These are phyloP conservation scores for Notothenia rossii DNA, from an alignment of 2,113 vertebrate genomes.

Conservation along the genomic window DNA sequence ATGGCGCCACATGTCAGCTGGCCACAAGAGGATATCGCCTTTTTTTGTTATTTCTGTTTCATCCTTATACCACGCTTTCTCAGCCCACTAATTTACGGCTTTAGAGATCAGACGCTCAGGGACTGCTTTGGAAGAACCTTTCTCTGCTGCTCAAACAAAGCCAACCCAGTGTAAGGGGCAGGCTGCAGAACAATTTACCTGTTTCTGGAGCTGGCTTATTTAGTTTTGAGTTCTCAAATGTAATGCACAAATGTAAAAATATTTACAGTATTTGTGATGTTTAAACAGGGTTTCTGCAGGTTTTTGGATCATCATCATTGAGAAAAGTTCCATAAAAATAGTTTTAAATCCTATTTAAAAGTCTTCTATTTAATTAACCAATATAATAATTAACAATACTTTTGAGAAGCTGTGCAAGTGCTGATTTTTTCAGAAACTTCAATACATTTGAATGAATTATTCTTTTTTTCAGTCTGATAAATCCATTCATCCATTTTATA, in stretches of 20 bases:
- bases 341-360: neutral
- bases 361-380: neutral
- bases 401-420: neutral
- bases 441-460: neutral
- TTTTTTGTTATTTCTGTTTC: constrained; percentile 79
- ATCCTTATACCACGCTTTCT: constrained; percentile 80
- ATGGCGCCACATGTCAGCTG: constrained; percentile 20
- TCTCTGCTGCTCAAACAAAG: constrained; percentile 43
- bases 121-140: constrained; percentile 57
- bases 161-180: neutral
- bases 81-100: constrained; percentile 83
- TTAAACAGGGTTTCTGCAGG: neutral
- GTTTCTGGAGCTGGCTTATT: neutral
- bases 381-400: neutral
- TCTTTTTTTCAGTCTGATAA: neutral
- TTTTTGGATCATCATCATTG: neutral
- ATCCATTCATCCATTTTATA: neutral
- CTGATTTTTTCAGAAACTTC: neutral
- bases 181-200: neutral
- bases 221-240: neutral
- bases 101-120: constrained; percentile 78
- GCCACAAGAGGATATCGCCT: constrained; percentile 63
- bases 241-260: neutral
- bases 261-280: neutral
- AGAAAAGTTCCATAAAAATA: neutral